Base-by-base conservation (phyloP, 2,797 vertebrate species). In the Anabas testudineus region DNA sequence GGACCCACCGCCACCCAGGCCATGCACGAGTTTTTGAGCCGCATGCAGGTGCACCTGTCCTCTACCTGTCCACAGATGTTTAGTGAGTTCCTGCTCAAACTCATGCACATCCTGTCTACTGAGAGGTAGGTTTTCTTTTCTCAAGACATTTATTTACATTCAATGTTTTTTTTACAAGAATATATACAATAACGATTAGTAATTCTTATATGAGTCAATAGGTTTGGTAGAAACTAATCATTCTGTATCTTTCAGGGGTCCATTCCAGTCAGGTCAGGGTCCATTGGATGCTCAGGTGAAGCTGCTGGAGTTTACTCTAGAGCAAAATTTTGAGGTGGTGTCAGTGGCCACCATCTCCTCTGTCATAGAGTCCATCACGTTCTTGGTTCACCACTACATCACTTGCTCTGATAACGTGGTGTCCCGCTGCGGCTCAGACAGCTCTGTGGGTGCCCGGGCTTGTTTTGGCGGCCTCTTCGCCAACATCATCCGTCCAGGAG, bases 391-490 rank as follows among this genome's bases (percentile, higher is more conserved):
- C 85, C 97, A 99, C 83, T 99, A 99, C 90, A 99, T 99, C 85
- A 99, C 98, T 0, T 99, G 97, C 88, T 97, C 98, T 0, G 98
- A 99, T 85, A 99, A 99, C 88, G 94, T 99, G 5, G 95, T 97
- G 74, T 99, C 98, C 51, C 96, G 98, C 81, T 99, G 97, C 0
- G 97, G 98, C 87, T 98, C 98, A 0, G 98, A 99, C 86, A 97
- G 97, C 86, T 97, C 98, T 1, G 97, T 97, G 66, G 98, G 97
- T 0, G 97, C 98, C 19, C 95, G 98, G n/a, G 97, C 98, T 0
- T 99, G 98, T 86, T 99, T 99, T 24, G 98, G 98, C 3, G 98
- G 98, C 18, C 95, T 99, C 37, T 99, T 99, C 67, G 97, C 97
- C 78, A 99, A 99, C 89, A 98, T 99, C 62, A 99, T 99, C 77